Evolutionary conservation across 2,113 vertebrate species (phyloP).

Genomic region (Rhinoderma darwinii): DNA sequence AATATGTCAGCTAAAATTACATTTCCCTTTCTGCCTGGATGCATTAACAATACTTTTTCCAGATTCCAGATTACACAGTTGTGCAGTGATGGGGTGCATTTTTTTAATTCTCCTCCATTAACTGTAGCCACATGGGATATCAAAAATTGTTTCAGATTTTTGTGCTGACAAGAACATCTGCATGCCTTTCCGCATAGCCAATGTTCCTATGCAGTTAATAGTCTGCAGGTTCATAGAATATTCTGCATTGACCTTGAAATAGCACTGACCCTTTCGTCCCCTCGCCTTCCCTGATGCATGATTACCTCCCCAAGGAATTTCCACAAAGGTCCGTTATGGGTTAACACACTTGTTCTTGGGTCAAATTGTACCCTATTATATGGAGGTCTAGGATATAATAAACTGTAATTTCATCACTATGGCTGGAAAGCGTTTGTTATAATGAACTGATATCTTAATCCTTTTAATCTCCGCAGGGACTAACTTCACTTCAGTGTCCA

Average conservation of each 20-base stretch:
- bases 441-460: constrained; percentile 43
- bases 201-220: neutral
- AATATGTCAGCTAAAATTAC: constrained; percentile 31
- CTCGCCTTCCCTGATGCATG: neutral
- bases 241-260: constrained; percentile 31
- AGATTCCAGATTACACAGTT: constrained; percentile 28
- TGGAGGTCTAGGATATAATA: constrained; percentile 16
- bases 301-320: constrained; percentile 33
- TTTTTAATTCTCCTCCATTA: constrained; percentile 12
- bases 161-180: constrained; percentile 47
- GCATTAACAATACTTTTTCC: constrained; percentile 25
- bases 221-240: constrained; percentile 25
- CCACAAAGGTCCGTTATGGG: constrained; percentile 14
- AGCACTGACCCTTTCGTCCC: neutral
- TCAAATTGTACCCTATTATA: neutral
- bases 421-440: constrained; percentile 39
- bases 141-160: constrained; percentile 41
- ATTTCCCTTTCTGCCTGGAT: constrained; percentile 11
- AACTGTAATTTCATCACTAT: constrained; percentile 26
- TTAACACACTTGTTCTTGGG: constrained; percentile 17
- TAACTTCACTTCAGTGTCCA: neutral
- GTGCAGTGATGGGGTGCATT: neutral
- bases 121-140: constrained; percentile 38
- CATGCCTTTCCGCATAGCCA: neutral
- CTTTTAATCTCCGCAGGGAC: constrained; percentile 25